Evolutionary conservation across 2,797 vertebrate genomes (phyloP).

Genomic region (Hippocampus kuda): DNA sequence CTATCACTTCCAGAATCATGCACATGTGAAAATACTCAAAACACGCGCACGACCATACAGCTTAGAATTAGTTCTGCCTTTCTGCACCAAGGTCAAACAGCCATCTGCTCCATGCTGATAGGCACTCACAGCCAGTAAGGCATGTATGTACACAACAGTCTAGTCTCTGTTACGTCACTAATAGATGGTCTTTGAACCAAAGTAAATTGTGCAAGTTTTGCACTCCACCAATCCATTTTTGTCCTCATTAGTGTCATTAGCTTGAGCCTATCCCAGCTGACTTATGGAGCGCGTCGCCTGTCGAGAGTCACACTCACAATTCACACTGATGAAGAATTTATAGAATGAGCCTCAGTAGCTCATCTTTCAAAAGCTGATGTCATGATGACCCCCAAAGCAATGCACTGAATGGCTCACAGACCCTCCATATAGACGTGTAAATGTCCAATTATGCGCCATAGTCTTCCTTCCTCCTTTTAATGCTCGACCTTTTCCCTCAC

Average conservation of each 20-base stretch:
- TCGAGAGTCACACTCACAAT: not conserved
- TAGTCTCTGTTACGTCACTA: not conserved
- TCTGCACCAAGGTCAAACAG: constrained; percentile 17
- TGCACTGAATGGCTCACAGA: not conserved
- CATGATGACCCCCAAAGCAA: too few relatives aligned
- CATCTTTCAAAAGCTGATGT: too few relatives aligned
- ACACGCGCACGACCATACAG: constrained; percentile 7
- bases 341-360: too few relatives aligned
- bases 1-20: constrained; percentile 2
- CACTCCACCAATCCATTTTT: not conserved
- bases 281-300: not conserved
- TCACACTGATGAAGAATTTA: too few relatives aligned
- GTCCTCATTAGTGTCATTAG: not conserved
- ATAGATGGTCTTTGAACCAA: not conserved
- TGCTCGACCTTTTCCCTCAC: constrained; percentile 38
- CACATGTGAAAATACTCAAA: constrained; percentile 22
- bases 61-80: constrained; percentile 7
- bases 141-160: not conserved
- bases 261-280: not conserved
- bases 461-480: not conserved
- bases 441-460: constrained; percentile 7
- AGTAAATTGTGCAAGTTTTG: not conserved
- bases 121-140: not conserved
- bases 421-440: not conserved
- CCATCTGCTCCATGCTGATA: constrained; percentile 21